phyloP scores from a whole-genome alignment of 2,113 vertebrate species.

The Malurus cyaneus region DNA sequence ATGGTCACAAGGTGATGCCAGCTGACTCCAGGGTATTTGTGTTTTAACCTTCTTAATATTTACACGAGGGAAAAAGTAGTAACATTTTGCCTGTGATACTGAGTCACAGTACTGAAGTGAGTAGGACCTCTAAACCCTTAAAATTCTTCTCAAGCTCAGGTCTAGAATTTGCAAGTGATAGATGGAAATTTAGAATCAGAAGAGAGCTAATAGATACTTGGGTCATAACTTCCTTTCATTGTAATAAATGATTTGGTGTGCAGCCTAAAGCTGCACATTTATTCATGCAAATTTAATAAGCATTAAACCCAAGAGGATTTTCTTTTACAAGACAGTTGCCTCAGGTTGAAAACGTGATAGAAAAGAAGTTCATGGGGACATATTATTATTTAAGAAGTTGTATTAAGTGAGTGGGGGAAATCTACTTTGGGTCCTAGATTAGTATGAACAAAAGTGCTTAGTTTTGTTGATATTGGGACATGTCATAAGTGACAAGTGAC shows the following conservation, averaged over 20 bases:
- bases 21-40: not conserved
- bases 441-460: not conserved
- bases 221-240: not conserved
- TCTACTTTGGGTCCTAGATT: not conserved
- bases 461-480: not conserved
- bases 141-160: not conserved
- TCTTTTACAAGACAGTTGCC: not conserved
- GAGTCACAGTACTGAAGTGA: not conserved
- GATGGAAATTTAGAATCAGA: not conserved
- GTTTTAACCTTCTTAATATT: not conserved
- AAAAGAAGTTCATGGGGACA: not conserved
- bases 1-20: not conserved
- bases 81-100: not conserved
- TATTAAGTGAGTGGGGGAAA: not conserved
- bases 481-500: not conserved
- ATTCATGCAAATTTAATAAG: not conserved
- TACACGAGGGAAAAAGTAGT: rapidly evolving
- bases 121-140: not conserved
- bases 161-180: not conserved
- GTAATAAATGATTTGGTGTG: not conserved
- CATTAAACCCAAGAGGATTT: not conserved
- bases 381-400: not conserved
- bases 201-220: not conserved
- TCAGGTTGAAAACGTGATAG: not conserved
- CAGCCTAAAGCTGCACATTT: not conserved